Evolutionary conservation across 2,888 invertebrate genomes (phyloP).

Genomic region (Asteroscopus sphinx): DNA sequence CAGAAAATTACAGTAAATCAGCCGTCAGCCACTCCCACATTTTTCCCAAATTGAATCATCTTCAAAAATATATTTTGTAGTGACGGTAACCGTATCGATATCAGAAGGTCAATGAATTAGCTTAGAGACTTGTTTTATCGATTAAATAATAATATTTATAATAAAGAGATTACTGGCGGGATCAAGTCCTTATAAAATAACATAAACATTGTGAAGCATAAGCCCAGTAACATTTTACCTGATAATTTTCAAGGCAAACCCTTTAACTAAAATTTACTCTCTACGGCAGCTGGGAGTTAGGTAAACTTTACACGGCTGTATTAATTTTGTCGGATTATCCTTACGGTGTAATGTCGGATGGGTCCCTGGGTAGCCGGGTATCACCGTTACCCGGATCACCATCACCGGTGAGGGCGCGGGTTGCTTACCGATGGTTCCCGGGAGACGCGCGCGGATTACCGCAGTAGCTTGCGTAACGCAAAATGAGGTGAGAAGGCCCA

Average conservation of each 20-base stretch:
- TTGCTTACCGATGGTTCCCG: conserved; percentile 34
- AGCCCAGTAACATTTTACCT: conserved; percentile 15
- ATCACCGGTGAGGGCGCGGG: conserved; percentile 7
- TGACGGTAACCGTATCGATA: too few species aligned
- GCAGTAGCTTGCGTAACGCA: neutral
- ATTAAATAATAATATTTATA: too few species aligned
- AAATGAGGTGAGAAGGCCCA: conserved; percentile 8
- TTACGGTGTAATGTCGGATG: conserved; percentile 12
- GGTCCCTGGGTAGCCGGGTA: conserved; percentile 7
- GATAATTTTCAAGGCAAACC: conserved; percentile 19
- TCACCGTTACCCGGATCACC: conserved; percentile 5
- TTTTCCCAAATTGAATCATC: too few species aligned
- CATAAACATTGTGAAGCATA: neutral
- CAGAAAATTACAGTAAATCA: too few species aligned
- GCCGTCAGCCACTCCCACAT: too few species aligned
- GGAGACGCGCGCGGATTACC: conserved; percentile 29
- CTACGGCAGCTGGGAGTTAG: conserved; percentile 32
- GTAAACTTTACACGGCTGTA: conserved; percentile 30
- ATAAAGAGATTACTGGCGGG: too few species aligned
- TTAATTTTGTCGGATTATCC: conserved; percentile 37
- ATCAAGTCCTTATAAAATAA: too few species aligned
- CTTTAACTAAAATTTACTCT: conserved; percentile 31
- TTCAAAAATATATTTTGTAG: too few species aligned
- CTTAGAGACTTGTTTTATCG: too few species aligned
- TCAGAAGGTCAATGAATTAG: too few species aligned